Percentiles rank a stretch among this genome's conserved stretches.
phyloP scores from a whole-genome alignment of 2,113 vertebrate species.

The Ceuthmochares aereus region DNA sequence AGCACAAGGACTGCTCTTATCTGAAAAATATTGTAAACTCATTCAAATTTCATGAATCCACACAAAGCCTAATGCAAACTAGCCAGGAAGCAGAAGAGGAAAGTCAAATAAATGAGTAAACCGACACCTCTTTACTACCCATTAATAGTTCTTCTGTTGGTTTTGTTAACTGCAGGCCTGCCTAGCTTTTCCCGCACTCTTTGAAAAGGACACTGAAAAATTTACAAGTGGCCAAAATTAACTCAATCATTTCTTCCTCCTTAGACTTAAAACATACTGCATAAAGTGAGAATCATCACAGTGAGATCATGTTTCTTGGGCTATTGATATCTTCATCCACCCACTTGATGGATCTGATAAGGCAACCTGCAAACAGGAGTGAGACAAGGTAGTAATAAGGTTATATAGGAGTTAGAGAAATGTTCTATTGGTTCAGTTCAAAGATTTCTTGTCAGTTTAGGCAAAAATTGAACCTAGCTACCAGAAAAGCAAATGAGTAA shows the following conservation, averaged over 20 bases:
- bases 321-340: background rate
- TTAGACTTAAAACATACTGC: background rate
- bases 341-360: background rate
- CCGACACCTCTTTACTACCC: background rate
- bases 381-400: background rate
- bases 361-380: background rate
- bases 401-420: background rate
- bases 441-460: background rate
- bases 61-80: background rate
- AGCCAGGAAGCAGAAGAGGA: background rate
- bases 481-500: background rate
- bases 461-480: fast-evolving
- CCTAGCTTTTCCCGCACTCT: background rate
- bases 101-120: constrained; percentile 20
- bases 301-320: background rate
- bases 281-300: background rate
- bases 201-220: background rate
- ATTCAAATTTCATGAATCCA: constrained; percentile 39
- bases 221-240: background rate
- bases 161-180: background rate
- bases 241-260: background rate
- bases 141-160: background rate
- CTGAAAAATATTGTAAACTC: constrained; percentile 29
- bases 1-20: background rate
- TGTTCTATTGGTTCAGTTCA: background rate